These are phyloP conservation scores for Poliocrania exsul DNA, from an alignment of 2,797 vertebrate species.

Conservation along the genomic window DNA sequence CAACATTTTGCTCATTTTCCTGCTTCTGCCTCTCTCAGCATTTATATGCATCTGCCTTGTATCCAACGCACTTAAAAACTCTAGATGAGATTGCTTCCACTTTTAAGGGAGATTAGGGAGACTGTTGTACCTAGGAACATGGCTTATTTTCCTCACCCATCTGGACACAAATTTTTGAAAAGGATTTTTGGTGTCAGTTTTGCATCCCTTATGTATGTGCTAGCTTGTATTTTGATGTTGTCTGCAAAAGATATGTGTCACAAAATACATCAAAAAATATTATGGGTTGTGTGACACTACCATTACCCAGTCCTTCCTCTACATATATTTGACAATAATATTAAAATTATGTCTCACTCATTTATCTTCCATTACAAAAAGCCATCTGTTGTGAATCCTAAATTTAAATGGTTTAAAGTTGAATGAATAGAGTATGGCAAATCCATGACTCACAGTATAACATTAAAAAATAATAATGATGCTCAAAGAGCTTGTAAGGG, in stretches of 20 bases:
- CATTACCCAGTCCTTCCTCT: neutral
- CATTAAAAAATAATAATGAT: neutral
- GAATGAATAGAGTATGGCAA: neutral
- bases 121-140: neutral
- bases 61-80: neutral
- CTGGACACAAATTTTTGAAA: conserved; percentile 10
- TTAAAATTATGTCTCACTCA: neutral
- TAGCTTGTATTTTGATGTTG: neutral
- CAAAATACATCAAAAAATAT: neutral
- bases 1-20: neutral
- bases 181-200: neutral
- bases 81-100: neutral
- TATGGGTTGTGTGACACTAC: neutral
- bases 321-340: neutral
- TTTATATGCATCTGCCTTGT: neutral
- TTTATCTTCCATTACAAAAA: neutral
- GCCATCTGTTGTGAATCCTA: neutral
- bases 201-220: neutral
- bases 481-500: neutral
- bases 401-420: neutral
- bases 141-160: neutral
- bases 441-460: neutral
- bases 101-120: neutral
- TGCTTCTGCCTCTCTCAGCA: neutral
- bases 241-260: neutral